Conservation (phyloP, 1,140 invertebrate species). For the Drosophila triauraria region DNA sequence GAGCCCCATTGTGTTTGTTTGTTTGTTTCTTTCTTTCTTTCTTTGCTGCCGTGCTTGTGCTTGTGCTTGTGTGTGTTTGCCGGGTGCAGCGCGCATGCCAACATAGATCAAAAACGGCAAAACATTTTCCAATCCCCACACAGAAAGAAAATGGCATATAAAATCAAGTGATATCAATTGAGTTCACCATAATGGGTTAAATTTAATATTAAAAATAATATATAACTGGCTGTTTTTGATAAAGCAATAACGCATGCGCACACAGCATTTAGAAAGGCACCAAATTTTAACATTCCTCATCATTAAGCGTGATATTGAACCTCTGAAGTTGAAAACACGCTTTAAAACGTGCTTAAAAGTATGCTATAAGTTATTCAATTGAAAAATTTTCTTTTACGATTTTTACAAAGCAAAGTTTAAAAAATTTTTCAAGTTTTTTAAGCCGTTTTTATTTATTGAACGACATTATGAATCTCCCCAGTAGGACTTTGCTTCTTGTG, state of each 20-base stretch:
- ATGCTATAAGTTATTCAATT: neutral
- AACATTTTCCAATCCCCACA: slow-evolving; percentile 65
- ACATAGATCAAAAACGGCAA: slow-evolving; percentile 78
- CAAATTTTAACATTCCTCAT: neutral
- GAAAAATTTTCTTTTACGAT: rapidly evolving
- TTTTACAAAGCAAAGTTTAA: no score
- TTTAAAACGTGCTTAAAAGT: neutral
- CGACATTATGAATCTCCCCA: no score
- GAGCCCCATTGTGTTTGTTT: slow-evolving; percentile 54
- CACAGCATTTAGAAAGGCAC: no score
- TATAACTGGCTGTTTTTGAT: no score
- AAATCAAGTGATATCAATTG: neutral
- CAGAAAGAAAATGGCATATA: neutral
- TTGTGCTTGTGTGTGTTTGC: slow-evolving; percentile 45
- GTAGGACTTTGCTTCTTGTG: no score
- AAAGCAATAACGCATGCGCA: no score
- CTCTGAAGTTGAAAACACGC: no score
- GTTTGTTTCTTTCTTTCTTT: slow-evolving; percentile 35
- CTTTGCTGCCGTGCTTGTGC: slow-evolving; percentile 17
- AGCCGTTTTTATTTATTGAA: no score
- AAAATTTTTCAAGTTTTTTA: no score
- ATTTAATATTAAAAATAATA: no score
- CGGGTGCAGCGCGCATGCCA: slow-evolving; percentile 71
- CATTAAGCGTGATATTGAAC: neutral
- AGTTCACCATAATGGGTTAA: no score